A percentile compares a stretch with the other conserved stretches of the same genome.
phyloP scores from a whole-genome alignment of 2,888 invertebrate species.

The Esperia sulphurella region DNA sequence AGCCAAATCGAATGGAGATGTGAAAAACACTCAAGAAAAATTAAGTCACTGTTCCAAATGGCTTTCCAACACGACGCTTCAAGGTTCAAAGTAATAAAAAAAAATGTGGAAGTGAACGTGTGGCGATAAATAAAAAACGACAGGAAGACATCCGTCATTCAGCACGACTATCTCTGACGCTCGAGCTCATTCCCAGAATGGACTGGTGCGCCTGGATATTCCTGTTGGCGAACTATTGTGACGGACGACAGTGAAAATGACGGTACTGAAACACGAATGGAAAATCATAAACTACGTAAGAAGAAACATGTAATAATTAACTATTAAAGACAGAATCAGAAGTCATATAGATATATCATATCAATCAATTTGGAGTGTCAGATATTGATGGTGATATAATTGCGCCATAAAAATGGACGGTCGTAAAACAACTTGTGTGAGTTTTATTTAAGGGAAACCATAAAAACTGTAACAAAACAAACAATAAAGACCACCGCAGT shows the following conservation, averaged over 20 bases:
- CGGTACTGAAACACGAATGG: slow-evolving; percentile 28
- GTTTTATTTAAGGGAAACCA: slow-evolving; percentile 60
- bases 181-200: slow-evolving; percentile 52
- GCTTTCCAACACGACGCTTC: slow-evolving; percentile 9
- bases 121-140: slow-evolving; percentile 27
- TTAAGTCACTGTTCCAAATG: slow-evolving; percentile 20
- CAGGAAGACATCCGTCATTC: slow-evolving; percentile 70
- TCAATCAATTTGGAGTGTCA: slow-evolving; percentile 41
- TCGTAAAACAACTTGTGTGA: slow-evolving; percentile 55
- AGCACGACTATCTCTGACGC: slow-evolving; percentile 47
- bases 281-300: slow-evolving; percentile 9
- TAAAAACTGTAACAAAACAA: slow-evolving; percentile 60
- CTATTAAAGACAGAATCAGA: slow-evolving; percentile 22
- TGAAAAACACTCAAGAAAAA: slow-evolving; percentile 24
- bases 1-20: slow-evolving; percentile 48
- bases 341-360: slow-evolving; percentile 19
- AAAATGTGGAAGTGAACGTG: slow-evolving; percentile 6
- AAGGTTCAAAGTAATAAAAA: slow-evolving; percentile 21
- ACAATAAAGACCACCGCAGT: slow-evolving; percentile 70
- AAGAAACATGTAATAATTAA: slow-evolving; percentile 23
- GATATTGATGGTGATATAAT: slow-evolving; percentile 41
- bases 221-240: slow-evolving; percentile 20
- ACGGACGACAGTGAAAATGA: slow-evolving; percentile 31
- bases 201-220: slow-evolving; percentile 30
- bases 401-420: slow-evolving; percentile 40